A percentile compares a stretch with the other conserved stretches of the same genome.
phyloP scores from a whole-genome alignment of 2,797 vertebrate genomes.

The Erethizon dorsatum region DNA sequence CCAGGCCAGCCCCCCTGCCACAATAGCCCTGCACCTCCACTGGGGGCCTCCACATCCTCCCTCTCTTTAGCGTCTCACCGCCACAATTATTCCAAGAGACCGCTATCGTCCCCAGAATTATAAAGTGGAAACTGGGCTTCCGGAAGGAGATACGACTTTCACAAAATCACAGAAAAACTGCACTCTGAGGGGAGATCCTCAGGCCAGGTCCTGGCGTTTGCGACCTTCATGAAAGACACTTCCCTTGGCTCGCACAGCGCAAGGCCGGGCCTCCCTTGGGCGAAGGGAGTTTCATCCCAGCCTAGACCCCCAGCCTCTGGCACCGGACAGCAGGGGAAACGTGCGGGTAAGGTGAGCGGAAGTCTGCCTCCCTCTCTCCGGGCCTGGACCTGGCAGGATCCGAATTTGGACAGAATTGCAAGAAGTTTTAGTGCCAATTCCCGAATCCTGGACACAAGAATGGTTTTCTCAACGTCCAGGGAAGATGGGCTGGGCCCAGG shows the following conservation, averaged over 20 bases:
- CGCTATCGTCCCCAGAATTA: neutral
- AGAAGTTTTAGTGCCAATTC: neutral
- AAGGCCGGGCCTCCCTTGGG: neutral
- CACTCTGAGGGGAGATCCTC: neutral
- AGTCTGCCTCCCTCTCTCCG: neutral
- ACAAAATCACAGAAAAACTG: neutral
- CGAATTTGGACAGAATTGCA: neutral
- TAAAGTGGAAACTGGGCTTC: slow-evolving; percentile 7
- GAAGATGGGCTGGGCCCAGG: neutral
- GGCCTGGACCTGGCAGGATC: no score
- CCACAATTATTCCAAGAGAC: neutral
- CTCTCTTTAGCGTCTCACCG: neutral
- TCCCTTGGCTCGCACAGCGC: accelerated
- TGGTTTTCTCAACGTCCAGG: neutral
- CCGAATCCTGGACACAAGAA: neutral
- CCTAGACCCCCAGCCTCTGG: neutral
- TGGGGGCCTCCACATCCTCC: neutral
- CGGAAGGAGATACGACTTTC: neutral
- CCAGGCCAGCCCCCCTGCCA: neutral
- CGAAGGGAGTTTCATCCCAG: neutral
- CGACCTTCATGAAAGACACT: neutral
- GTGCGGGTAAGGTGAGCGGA: neutral
- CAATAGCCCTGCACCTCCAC: neutral
- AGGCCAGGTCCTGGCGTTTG: neutral
- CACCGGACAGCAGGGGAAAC: neutral